Base-by-base conservation (phyloP, 2,113 vertebrate genomes). In the Myiopsitta monachus region DNA sequence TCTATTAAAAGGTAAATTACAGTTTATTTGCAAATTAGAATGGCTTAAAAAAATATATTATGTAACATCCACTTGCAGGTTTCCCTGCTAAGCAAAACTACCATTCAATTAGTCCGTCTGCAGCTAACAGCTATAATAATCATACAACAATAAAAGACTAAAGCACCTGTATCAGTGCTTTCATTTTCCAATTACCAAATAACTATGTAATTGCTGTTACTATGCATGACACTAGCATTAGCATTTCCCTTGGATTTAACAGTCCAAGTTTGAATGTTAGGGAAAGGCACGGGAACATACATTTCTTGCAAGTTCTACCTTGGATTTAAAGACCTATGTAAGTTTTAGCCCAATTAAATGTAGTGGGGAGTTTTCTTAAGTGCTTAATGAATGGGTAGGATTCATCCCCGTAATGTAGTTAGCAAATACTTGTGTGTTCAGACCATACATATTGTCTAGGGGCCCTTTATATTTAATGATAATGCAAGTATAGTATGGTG, bases 1-100 rank as follows among this genome's bases (percentile, higher is more conserved):
- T 63, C 81, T 79, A 89, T 79, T 91, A 83, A 89, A 91, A 88
- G 81, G 55, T 69, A 97, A 92, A 97, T 96, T 94, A 91, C 46
- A 88, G 64, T 84, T 94, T 92, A 93, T 92, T 94, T 93, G 62
- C 76, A 92, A 87, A 63, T 55, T 41, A 79, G 52, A 91, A 93
- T 38, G 66, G 83, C 31, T 92, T 91, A 15, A 83, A 87, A 76
- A 83, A 54, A 66, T 39, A 28, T 77, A 91, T 80, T 83, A 73
- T 39, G 38, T 55, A 92, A 47, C 44, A 91, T 54, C 18, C 36
- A 46, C 49, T 92, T 52, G 39, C 54, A 84, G 80, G 57, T 83
- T 79, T 62, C 83, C 64, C 83, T 88, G 80, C 88, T 81, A 78
- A 82, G 73, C n/a, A 80, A 69, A 96, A 64, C 66, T 62, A 94